Base-by-base conservation (phyloP, 2,113 vertebrate species). In the Maccullochella peelii region DNA sequence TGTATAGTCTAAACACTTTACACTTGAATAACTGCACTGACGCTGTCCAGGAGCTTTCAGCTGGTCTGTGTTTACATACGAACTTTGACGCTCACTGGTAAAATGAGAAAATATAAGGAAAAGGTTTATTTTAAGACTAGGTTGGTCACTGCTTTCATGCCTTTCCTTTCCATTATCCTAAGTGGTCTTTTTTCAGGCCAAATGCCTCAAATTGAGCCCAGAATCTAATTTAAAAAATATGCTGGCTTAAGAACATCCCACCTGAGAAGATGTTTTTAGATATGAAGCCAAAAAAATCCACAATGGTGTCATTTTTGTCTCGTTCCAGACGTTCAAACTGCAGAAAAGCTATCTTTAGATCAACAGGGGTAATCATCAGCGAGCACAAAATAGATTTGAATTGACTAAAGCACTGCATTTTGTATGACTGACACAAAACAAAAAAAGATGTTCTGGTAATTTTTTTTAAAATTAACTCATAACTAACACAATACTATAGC, bases 31-130 rank as follows among this genome's bases (percentile, higher is more conserved):
- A 30, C 10, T 44, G 1, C 20, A 23, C 1, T n/a, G 38, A 77
- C 1, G 20, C n/a, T 38, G 16, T 38, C 68, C 67, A 82, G 44
- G 25, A 86, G 79, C 44, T 73, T 77, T 71, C 25, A 55, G 59
- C 36, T 36, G 11, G n/a, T 42, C 50, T 73, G 6, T 6, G 50
- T 49, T 79, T 61, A 79, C 25, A 49, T 12, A 20, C 16, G 47
- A 52, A 52, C 33, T 23, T 54, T 57, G 49, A 30, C 23, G 23
- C 23, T 8, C 47, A 14, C 8, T 20, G 21, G 18, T 33, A 50
- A 63, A 50, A 49, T n/a, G 1, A 62, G 8, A 33, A n/a, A 70
- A 23, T 23, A 23, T 6, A 23, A 16, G 21, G 12, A 4, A 16
- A 15, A 33, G 30, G 30, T 18, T 11, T 14, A 33, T 62, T 49